phyloP scores from a whole-genome alignment of 2,888 invertebrate genomes.

The Nephrotoma guestfalica region DNA sequence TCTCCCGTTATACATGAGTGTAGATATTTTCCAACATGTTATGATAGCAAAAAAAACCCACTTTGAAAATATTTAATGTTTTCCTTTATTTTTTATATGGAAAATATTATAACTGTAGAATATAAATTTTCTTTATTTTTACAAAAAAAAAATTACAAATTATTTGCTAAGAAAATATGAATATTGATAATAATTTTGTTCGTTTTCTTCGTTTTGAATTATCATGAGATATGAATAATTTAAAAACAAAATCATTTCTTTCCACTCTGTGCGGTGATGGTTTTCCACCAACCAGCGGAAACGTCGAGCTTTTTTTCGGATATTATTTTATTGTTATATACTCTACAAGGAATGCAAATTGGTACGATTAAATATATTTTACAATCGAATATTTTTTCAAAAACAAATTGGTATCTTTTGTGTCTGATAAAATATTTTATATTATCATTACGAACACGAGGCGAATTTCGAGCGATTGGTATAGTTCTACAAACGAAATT shows the following conservation, averaged over 20 bases:
- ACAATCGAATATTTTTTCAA: not conserved
- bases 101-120: not conserved
- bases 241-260: not conserved
- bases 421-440: too few species aligned
- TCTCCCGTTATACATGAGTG: not conserved
- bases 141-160: not conserved
- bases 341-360: not conserved
- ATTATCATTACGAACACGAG: too few species aligned
- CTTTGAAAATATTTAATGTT: not conserved
- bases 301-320: not conserved
- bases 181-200: not conserved
- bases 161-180: not conserved
- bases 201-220: not conserved
- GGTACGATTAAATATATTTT: not conserved
- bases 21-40: not conserved
- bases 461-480: too few species aligned
- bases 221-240: not conserved
- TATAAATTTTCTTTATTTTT: not conserved
- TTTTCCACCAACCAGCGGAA: not conserved
- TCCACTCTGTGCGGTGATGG: not conserved
- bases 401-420: not conserved
- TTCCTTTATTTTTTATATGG: not conserved
- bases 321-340: not conserved
- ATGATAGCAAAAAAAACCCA: not conserved
- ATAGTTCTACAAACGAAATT: too few species aligned